Conservation (phyloP, 1,140 invertebrate genomes). For the Cydia strobilella region DNA sequence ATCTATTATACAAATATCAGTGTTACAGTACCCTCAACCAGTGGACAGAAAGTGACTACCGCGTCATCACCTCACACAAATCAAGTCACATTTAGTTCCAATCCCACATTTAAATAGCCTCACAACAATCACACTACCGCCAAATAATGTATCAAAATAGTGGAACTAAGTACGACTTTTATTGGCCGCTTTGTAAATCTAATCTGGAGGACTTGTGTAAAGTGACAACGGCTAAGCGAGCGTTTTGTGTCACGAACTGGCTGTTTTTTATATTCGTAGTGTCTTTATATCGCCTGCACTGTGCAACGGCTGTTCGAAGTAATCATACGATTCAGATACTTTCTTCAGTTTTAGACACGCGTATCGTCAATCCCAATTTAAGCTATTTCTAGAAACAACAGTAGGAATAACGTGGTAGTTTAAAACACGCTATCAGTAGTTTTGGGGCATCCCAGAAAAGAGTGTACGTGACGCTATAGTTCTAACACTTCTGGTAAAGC, state of each 20-base stretch:
- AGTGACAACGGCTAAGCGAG: constrained; percentile 23
- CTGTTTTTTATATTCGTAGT: neutral
- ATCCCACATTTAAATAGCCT: neutral
- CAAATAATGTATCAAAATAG: constrained; percentile 17
- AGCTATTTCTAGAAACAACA: no score
- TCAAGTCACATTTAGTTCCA: constrained; percentile 12
- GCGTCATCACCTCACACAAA: neutral
- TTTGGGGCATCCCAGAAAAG: no score
- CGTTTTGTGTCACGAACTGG: constrained; percentile 10
- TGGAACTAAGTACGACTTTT: neutral
- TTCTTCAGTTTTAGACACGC: neutral
- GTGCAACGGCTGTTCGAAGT: neutral
- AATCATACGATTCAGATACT: neutral
- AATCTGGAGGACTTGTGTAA: neutral
- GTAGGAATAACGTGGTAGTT: no score
- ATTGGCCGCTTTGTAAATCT: constrained; percentile 29
- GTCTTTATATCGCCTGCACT: neutral
- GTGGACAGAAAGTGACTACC: constrained; percentile 24
- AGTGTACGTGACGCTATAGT: no score
- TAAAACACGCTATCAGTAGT: no score
- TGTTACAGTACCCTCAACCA: constrained; percentile 15
- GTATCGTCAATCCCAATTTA: no score
- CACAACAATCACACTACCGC: constrained; percentile 23
- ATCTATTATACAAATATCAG: neutral
- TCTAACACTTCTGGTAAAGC: no score